These are phyloP conservation scores for Conger conger DNA, from an alignment of 2,113 vertebrate genomes.

Conservation along the genomic window DNA sequence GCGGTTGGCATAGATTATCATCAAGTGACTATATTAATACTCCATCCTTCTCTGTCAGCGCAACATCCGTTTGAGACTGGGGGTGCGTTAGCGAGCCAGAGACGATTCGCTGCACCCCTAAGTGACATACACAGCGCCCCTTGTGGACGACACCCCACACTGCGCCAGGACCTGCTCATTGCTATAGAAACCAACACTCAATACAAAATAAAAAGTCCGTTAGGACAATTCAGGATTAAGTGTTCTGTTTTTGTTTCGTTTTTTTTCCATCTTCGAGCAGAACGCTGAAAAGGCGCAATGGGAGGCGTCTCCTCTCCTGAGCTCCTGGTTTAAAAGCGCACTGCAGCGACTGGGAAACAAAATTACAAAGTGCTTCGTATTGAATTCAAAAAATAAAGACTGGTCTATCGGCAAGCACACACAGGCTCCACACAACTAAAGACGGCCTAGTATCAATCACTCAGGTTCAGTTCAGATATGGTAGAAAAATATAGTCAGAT, in stretches of 20 bases:
- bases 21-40: conserved; percentile 35
- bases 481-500: conserved; percentile 81
- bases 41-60: conserved; percentile 40
- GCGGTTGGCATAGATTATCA: conserved; percentile 23
- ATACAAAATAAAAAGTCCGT: not conserved
- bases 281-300: no score
- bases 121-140: conserved; percentile 2
- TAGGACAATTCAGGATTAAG: not conserved
- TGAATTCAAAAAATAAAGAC: conserved; percentile 64
- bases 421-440: conserved; percentile 42
- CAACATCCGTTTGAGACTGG: not conserved
- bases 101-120: conserved; percentile 17
- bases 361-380: conserved; percentile 74
- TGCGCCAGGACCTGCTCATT: not conserved
- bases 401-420: conserved; percentile 58
- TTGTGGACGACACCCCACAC: conserved; percentile 6
- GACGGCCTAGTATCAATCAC: conserved; percentile 50
- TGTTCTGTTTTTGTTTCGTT: no score
- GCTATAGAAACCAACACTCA: not conserved
- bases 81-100: conserved; percentile 39
- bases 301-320: no score
- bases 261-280: no score
- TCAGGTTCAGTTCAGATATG: conserved; percentile 70
- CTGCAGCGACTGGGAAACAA: conserved; percentile 66
- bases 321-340: conserved; percentile 30